A percentile compares a stretch with the other conserved stretches of the same genome.
Conservation (phyloP, 1,140 invertebrate genomes). For the Drosophila pseudoananassae region DNA sequence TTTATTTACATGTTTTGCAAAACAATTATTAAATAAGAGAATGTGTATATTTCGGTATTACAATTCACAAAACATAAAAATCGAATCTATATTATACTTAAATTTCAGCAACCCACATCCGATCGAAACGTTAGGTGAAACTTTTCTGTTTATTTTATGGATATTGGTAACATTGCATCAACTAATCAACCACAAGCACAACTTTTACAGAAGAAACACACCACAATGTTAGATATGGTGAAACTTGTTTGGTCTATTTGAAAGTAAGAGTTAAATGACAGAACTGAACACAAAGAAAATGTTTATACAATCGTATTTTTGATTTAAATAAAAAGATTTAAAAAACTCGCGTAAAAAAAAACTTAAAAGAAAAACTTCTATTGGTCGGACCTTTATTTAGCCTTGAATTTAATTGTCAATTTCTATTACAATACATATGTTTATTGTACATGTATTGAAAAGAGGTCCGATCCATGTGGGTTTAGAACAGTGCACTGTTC, state of each 20-base stretch:
- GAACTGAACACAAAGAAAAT: background rate
- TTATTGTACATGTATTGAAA: too few species aligned
- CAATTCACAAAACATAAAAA: background rate
- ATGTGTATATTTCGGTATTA: background rate
- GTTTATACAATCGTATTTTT: too few species aligned
- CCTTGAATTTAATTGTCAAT: too few species aligned
- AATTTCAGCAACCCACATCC: constrained; percentile 47
- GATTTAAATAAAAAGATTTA: too few species aligned
- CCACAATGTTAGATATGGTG: constrained; percentile 60
- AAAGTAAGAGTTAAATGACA: constrained; percentile 66
- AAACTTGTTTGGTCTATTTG: constrained; percentile 62
- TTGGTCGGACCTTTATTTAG: too few species aligned
- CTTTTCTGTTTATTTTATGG: constrained; percentile 60
- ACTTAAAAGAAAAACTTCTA: too few species aligned
- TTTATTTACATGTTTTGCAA: background rate
- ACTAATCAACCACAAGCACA: constrained; percentile 47
- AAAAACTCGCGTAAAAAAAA: too few species aligned
- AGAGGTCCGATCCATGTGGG: too few species aligned
- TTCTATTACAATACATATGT: too few species aligned
- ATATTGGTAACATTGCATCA: constrained; percentile 54
- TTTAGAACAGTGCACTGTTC: too few species aligned
- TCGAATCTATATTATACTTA: background rate
- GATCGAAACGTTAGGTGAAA: constrained; percentile 58
- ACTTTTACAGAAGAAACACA: constrained; percentile 69
- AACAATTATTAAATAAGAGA: background rate